Conservation (phyloP, 1,140 invertebrate species). For the Calycopis cecrops region DNA sequence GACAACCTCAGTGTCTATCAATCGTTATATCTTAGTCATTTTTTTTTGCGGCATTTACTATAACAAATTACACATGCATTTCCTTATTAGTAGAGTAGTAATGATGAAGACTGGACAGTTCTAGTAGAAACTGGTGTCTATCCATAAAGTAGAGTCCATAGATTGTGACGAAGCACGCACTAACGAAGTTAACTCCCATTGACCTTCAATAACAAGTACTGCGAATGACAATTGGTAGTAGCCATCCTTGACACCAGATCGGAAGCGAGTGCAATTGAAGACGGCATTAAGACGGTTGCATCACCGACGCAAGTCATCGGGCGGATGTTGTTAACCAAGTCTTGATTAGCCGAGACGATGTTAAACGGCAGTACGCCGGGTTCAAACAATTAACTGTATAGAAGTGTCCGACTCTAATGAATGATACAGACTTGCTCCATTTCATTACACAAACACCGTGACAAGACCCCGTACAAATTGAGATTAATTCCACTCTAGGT, state of each 20-base stretch:
- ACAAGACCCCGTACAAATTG: conserved; percentile 67
- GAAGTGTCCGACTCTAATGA: conserved; percentile 74
- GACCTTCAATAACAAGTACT: conserved; percentile 1
- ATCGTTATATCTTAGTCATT: too few relatives aligned
- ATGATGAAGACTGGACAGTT: too few relatives aligned
- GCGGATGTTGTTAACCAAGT: conserved; percentile 70
- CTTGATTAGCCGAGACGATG: conserved; percentile 70
- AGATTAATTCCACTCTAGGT: conserved; percentile 64
- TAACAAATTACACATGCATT: too few relatives aligned
- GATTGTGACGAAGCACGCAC: neutral
- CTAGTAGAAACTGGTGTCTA: too few relatives aligned
- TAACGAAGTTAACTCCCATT: conserved; percentile 10
- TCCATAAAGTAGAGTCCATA: too few relatives aligned
- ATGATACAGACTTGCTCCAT: conserved; percentile 68
- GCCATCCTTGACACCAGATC: conserved; percentile 64
- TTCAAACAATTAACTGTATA: conserved; percentile 74
- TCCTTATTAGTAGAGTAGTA: too few relatives aligned
- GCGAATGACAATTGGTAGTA: conserved; percentile 22
- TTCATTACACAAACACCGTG: conserved; percentile 69
- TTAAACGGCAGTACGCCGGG: conserved; percentile 66
- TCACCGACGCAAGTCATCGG: conserved; percentile 53
- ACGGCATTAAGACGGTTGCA: conserved; percentile 61
- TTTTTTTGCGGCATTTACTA: too few relatives aligned
- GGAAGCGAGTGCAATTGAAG: conserved; percentile 59
- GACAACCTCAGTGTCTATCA: too few relatives aligned